Percentiles rank a stretch among this genome's conserved stretches.
phyloP scores from a whole-genome alignment of 64 coral and sea anemone species.

The Actinia tenebrosa region DNA sequence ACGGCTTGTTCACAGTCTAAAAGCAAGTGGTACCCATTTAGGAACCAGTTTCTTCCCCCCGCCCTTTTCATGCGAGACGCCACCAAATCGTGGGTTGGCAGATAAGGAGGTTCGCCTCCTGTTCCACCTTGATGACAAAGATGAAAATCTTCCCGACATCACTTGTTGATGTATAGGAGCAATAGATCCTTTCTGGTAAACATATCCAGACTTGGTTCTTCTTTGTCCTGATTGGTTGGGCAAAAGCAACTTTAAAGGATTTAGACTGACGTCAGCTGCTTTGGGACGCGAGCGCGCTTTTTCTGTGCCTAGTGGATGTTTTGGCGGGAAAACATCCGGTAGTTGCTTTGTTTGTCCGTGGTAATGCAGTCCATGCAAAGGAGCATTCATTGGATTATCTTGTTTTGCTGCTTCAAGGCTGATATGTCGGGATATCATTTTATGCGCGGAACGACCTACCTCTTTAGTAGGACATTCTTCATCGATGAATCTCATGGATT shows the following conservation, averaged over 20 bases:
- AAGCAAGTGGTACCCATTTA: background rate
- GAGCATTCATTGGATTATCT: background rate
- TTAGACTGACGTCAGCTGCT: background rate
- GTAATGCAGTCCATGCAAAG: background rate
- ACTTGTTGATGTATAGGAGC: background rate
- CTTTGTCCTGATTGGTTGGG: background rate
- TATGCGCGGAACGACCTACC: background rate
- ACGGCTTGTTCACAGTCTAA: background rate
- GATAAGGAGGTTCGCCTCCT: background rate
- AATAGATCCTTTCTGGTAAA: background rate
- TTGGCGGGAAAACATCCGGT: background rate
- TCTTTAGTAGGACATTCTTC: background rate
- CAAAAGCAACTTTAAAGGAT: background rate
- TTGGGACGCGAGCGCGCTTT: background rate
- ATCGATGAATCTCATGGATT: background rate
- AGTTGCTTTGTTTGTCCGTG: background rate
- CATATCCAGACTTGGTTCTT: background rate
- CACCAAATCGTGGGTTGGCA: background rate
- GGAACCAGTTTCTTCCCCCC: background rate
- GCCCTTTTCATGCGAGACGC: background rate
- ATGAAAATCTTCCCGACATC: conserved; percentile 1
- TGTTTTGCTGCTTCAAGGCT: background rate
- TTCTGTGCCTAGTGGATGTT: background rate
- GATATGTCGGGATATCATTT: background rate
- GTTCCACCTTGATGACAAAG: conserved; percentile 22